Conservation (phyloP, 2,888 invertebrate species). For the Lutraria lutraria region DNA sequence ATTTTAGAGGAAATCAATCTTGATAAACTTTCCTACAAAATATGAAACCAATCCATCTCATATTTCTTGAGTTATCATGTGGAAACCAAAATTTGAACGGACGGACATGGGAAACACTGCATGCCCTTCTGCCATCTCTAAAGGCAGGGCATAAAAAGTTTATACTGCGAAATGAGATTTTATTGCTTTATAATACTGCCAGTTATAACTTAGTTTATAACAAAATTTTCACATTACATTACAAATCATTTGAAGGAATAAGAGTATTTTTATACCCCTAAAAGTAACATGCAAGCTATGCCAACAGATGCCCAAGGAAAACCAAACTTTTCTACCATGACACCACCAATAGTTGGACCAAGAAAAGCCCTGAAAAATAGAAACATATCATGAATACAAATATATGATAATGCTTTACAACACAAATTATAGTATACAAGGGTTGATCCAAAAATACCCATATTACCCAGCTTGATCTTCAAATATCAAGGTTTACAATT, state of each 20-base stretch:
- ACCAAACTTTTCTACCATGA: conserved; percentile 79
- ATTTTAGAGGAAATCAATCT: too few relatives aligned
- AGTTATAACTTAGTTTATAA: neutral
- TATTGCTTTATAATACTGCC: neutral
- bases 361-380: conserved; percentile 76
- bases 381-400: neutral
- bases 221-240: neutral
- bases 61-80: too few relatives aligned
- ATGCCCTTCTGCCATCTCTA: too few relatives aligned
- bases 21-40: too few relatives aligned
- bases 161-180: neutral
- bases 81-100: too few relatives aligned
- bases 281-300: conserved; percentile 75
- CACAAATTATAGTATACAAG: neutral
- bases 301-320: conserved; percentile 85
- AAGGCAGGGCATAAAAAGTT: too few relatives aligned
- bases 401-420: neutral
- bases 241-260: neutral
- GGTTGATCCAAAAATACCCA: too few relatives aligned
- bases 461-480: too few relatives aligned
- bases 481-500: too few relatives aligned
- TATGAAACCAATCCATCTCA: too few relatives aligned
- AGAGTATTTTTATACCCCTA: conserved; percentile 65
- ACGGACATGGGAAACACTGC: too few relatives aligned
- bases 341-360: conserved; percentile 79